Conservation (phyloP, 2,113 vertebrate species). For the Promerops cafer region DNA sequence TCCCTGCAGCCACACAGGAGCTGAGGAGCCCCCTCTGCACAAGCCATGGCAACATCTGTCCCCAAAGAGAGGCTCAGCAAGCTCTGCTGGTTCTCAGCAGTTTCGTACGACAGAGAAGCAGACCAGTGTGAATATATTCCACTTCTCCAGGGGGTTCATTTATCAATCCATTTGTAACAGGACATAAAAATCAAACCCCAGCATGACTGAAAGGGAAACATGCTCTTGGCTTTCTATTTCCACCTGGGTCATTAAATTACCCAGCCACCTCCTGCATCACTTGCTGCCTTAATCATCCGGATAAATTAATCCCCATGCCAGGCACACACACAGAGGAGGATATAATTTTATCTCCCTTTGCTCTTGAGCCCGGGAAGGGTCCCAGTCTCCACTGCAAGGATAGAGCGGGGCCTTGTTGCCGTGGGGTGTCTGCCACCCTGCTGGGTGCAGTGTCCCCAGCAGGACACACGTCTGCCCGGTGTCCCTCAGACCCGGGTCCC, state of each 20-base stretch:
- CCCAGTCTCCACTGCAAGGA: not conserved
- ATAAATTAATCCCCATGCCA: not conserved
- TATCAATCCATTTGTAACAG: not conserved
- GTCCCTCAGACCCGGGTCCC: not conserved
- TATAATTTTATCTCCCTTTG: not conserved
- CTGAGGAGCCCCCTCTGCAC: not conserved
- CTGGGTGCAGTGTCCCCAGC: not conserved
- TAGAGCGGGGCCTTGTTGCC: accelerated
- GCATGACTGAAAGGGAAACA: not conserved
- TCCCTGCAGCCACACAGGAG: not conserved
- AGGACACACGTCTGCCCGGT: accelerated
- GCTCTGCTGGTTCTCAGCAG: not conserved
- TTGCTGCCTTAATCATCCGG: not conserved
- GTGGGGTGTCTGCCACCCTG: accelerated
- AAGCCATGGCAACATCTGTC: not conserved
- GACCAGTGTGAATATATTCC: not conserved
- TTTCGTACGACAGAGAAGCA: not conserved
- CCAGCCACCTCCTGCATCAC: not conserved
- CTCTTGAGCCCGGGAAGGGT: not conserved
- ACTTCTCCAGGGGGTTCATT: not conserved
- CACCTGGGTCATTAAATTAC: not conserved
- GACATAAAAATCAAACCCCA: not conserved
- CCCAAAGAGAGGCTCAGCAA: not conserved
- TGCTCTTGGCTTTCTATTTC: not conserved
- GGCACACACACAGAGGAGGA: not conserved